Evolutionary conservation across 2,113 vertebrate genomes (phyloP), one percentile per base, ranked within the genome.

Genomic region (Nothoprocta pentlandii): DNA sequence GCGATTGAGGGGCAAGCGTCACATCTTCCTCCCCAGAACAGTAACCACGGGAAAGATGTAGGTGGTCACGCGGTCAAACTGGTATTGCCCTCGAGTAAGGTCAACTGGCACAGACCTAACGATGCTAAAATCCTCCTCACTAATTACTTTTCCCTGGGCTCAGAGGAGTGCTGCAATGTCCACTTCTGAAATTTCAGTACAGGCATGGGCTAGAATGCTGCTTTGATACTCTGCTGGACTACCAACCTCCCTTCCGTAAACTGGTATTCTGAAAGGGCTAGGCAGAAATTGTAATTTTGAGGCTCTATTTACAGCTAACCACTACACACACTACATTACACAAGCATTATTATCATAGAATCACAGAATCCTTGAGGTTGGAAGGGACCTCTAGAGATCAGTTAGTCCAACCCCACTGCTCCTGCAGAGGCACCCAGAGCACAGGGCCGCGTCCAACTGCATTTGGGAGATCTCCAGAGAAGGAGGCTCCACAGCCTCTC

Each of bases 161-260:
- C 68, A 58, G 39, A 86, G 59, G 26, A 92, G 39, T 53, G 34
- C 13, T 3, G 25, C 66, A 36, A 34, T 7, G 4, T 42, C 51
- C 56, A 16, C 36, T 42, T 23, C 66, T 17, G 68, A 34, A 89
- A 83, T 77, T 49, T 44, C 76, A 88, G 32, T 5, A 34, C 36
- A 68, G 56, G 34, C 56, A 54, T 10, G 42, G 28, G 9, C 22
- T 26, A 16, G n/a, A 25, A 25, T 58, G 16, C 26, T 63, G 23
- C 28, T 36, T 4, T 28, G 28, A 73, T 21, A 36, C 28, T 30
- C 61, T 8, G 59, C 62, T 30, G 30, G 75, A 79, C 34, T n/a
- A 34, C 14, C 0, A 0, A 44, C 23, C 46, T n/a, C 19, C 21
- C 10, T 34, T 19, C 10, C 42, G 36, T 16, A 53, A 74, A 56